Percentiles rank a stretch among this genome's conserved stretches.
Evolutionary conservation across 2,113 vertebrate genomes (phyloP).

Genomic region (Neogale vison): DNA sequence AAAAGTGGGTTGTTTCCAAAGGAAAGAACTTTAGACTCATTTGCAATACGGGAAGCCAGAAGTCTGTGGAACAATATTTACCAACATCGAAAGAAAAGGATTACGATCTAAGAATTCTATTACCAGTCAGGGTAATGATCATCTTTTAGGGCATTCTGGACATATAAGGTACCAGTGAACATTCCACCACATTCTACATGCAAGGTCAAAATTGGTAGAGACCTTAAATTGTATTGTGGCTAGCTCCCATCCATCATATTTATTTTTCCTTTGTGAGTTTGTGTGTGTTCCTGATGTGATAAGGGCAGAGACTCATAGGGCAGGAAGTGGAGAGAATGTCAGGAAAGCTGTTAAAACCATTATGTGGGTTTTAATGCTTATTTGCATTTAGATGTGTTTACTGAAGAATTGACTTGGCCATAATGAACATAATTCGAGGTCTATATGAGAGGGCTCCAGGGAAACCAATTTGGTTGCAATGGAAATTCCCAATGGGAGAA

Average conservation of each 20-base stretch:
- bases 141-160: background rate
- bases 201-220: background rate
- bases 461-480: slow-evolving; percentile 23
- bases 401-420: background rate
- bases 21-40: background rate
- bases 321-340: background rate
- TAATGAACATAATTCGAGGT: slow-evolving; percentile 1
- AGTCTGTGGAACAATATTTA: background rate
- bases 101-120: background rate
- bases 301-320: background rate
- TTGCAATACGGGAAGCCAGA: slow-evolving; percentile 8
- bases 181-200: background rate
- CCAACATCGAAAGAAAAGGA: background rate
- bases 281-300: background rate
- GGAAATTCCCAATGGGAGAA: slow-evolving; percentile 22
- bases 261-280: background rate
- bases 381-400: slow-evolving; percentile 46
- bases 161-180: background rate
- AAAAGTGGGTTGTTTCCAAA: slow-evolving; percentile 15
- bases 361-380: background rate
- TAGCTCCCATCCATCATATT: background rate
- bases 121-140: background rate
- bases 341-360: slow-evolving; percentile 3
- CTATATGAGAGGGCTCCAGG: background rate
- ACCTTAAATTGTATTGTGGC: background rate